Conservation (phyloP, 1,140 invertebrate species). For the Halictus rubicundus region DNA sequence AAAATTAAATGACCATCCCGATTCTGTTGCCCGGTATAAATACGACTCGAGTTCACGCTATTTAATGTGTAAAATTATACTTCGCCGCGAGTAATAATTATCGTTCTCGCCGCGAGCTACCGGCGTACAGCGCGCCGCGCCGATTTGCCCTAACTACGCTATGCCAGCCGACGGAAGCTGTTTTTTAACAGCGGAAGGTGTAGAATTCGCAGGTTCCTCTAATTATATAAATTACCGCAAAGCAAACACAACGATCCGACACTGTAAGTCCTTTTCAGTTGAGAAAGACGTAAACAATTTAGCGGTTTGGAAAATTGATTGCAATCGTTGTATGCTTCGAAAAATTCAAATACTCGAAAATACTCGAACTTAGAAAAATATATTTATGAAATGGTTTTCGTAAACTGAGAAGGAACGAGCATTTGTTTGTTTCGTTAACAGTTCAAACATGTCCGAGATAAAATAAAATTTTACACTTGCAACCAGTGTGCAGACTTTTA, state of each 20-base stretch:
- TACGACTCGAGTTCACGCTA: background rate
- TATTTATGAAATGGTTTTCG: no score
- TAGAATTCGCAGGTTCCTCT: background rate
- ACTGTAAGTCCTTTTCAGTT: background rate
- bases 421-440: no score
- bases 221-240: conserved; percentile 14
- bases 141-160: background rate
- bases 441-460: no score
- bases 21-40: background rate
- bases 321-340: no score
- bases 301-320: no score
- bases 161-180: background rate
- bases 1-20: conserved; percentile 1
- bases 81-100: background rate
- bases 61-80: conserved; percentile 11
- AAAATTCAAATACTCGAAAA: no score
- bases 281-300: no score
- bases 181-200: background rate
- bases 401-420: no score
- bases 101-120: background rate
- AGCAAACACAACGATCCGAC: background rate
- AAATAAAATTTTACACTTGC: no score
- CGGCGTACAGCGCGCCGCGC: background rate
- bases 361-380: no score
- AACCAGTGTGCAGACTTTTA: no score